These are phyloP conservation scores for Chloropsis cyanopogon DNA, from an alignment of 2,113 vertebrate genomes.

Conservation along the genomic window DNA sequence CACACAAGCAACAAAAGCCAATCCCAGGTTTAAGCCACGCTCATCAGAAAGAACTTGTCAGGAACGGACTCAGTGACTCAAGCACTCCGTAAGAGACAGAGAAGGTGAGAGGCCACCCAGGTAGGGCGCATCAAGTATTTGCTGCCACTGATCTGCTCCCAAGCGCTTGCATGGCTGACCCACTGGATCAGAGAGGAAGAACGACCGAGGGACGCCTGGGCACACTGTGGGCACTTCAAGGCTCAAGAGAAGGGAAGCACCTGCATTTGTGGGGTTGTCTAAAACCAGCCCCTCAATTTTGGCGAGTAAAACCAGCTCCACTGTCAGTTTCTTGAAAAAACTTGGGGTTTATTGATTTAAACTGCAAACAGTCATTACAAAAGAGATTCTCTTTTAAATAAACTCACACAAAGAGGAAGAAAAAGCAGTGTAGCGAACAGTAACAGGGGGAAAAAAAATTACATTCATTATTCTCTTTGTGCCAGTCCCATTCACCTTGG, in stretches of 20 bases:
- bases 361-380: conserved; percentile 99
- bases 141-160: not conserved
- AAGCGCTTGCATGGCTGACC: not conserved
- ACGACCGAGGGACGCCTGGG: not conserved
- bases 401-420: conserved; percentile 89
- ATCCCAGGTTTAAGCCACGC: not conserved
- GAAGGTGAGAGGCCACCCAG: not conserved
- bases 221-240: not conserved
- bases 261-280: not conserved
- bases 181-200: not conserved
- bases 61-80: not conserved
- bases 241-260: not conserved
- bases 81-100: not conserved
- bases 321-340: conserved; percentile 81
- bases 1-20: not conserved
- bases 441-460: conserved; percentile 75
- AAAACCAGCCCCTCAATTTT: not conserved
- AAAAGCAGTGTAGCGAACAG: conserved; percentile 91
- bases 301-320: conserved; percentile 67
- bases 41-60: not conserved
- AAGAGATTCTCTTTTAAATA: conserved; percentile 88
- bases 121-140: not conserved
- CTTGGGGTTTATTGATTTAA: conserved; percentile 99
- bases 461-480: conserved; percentile 97
- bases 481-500: conserved; percentile 85